phyloP scores from a whole-genome alignment of 2,797 vertebrate species.

The Bradypodion pumilum region DNA sequence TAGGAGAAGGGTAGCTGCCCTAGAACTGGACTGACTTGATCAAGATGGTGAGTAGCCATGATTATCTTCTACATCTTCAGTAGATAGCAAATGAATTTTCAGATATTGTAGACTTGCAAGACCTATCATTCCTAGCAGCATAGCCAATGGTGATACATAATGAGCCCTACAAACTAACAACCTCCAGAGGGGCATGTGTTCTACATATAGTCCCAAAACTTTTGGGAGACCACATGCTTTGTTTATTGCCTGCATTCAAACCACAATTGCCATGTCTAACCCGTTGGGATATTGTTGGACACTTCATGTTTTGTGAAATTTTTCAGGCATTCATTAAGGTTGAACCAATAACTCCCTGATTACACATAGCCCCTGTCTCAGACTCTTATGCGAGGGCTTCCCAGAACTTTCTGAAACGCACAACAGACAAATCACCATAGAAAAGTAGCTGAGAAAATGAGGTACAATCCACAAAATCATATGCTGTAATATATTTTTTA shows the following conservation, averaged over 20 bases:
- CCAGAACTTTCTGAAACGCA: not conserved
- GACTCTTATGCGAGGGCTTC: not conserved
- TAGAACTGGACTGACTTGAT: not conserved
- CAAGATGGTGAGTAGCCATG: not conserved
- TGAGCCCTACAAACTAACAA: not conserved
- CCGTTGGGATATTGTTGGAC: not conserved
- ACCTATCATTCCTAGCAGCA: not conserved
- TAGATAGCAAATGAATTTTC: not conserved
- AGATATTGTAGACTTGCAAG: not conserved
- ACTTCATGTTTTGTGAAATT: not conserved
- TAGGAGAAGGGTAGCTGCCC: not conserved
- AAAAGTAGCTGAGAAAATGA: conserved; percentile 5
- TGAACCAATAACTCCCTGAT: too few species aligned
- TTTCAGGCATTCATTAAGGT: not conserved
- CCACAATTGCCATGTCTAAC: not conserved
- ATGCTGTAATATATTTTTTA: not conserved
- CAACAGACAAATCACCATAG: conserved; percentile 3
- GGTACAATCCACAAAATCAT: not conserved
- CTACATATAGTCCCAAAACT: too few species aligned
- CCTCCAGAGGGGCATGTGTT: too few species aligned
- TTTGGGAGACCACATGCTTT: too few species aligned
- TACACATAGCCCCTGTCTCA: too few species aligned
- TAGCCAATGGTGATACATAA: not conserved
- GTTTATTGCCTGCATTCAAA: not conserved
- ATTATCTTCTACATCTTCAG: not conserved